Evolutionary conservation across 2,888 invertebrate genomes (phyloP).

Genomic region (Tiliacea citrago): DNA sequence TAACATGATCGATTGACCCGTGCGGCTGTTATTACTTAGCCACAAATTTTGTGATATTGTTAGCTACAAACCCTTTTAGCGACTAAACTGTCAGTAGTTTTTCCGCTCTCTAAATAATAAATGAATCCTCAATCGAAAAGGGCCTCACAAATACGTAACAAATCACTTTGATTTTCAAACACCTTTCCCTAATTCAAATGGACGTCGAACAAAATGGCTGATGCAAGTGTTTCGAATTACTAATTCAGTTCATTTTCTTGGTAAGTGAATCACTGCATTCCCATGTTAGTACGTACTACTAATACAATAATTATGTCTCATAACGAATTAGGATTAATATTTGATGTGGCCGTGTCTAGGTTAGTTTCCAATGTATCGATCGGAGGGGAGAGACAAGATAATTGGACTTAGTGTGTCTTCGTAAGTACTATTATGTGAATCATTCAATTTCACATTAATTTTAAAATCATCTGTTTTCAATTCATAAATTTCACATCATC

Average conservation of each 20-base stretch:
- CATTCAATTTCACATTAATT: not conserved
- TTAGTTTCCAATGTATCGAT: constrained; percentile 55
- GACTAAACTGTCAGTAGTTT: not conserved
- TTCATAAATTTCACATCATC: too few species aligned
- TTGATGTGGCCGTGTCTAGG: constrained; percentile 54
- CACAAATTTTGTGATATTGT: not conserved
- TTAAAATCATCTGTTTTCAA: too few species aligned
- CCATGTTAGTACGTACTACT: constrained; percentile 57
- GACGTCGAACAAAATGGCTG: constrained; percentile 23
- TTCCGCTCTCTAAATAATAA: constrained; percentile 17
- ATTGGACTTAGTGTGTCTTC: constrained; percentile 12
- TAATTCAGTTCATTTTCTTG: constrained; percentile 61
- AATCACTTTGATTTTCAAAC: constrained; percentile 33
- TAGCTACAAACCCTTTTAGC: not conserved
- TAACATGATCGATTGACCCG: too few species aligned
- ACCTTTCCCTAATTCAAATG: constrained; percentile 25
- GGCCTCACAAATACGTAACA: constrained; percentile 24
- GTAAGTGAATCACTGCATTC: constrained; percentile 74
- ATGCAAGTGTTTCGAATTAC: constrained; percentile 52
- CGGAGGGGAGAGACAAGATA: constrained; percentile 20
- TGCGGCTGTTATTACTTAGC: too few species aligned
- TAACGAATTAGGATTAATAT: constrained; percentile 59
- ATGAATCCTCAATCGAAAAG: constrained; percentile 14
- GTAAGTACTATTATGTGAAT: constrained; percentile 3
- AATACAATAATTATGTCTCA: constrained; percentile 63